These are phyloP conservation scores for Xerus rutilus DNA, from an alignment of 2,797 vertebrate genomes.

Conservation along the genomic window DNA sequence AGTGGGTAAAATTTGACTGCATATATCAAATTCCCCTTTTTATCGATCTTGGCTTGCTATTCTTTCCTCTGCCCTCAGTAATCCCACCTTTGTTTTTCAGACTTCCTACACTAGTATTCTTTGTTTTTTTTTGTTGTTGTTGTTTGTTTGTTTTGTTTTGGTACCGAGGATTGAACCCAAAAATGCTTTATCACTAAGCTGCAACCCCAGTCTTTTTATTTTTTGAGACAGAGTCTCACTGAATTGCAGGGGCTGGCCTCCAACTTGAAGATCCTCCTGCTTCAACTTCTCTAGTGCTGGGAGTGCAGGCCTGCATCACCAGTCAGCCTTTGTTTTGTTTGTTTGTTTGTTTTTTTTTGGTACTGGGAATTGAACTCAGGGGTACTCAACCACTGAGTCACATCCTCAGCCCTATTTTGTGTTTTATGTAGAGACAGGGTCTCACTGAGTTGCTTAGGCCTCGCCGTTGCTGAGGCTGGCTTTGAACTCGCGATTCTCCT, in stretches of 20 bases:
- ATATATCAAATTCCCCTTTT: neutral
- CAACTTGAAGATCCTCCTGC: neutral
- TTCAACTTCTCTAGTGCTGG: neutral
- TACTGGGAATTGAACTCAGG: too few relatives aligned
- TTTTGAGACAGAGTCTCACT: neutral
- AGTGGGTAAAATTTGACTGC: neutral
- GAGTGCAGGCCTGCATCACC: neutral
- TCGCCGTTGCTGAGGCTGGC: too few relatives aligned
- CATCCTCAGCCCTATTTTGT: too few relatives aligned
- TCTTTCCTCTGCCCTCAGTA: neutral
- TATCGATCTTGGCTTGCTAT: neutral
- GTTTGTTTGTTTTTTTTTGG: too few relatives aligned
- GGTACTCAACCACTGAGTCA: too few relatives aligned
- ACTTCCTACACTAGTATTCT: too few relatives aligned
- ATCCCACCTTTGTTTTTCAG: neutral
- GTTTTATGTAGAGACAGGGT: too few relatives aligned
- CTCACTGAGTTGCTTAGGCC: too few relatives aligned
- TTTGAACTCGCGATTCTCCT: too few relatives aligned
- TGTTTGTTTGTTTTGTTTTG: neutral
- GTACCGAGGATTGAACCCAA: too few relatives aligned
- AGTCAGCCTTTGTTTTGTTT: neutral
- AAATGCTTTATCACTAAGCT: too few relatives aligned
- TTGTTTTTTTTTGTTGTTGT: neutral
- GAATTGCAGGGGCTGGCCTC: neutral
- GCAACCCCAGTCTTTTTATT: neutral